Evolutionary conservation across 2,888 invertebrate species (phyloP).

Genomic region (Synergus japonicus): DNA sequence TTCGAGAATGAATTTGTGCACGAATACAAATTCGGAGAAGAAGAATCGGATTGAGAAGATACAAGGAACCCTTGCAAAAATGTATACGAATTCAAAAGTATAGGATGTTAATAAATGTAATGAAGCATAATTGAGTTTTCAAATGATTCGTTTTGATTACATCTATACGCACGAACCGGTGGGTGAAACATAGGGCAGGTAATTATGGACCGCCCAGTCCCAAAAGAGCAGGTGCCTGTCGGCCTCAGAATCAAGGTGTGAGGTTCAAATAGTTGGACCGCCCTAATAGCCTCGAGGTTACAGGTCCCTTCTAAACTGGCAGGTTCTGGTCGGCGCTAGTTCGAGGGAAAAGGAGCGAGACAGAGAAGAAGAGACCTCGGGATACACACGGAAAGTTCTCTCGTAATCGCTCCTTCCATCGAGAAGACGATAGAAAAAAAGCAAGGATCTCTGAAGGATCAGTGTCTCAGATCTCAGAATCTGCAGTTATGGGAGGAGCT

Average conservation of each 20-base stretch:
- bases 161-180: slow-evolving; percentile 71
- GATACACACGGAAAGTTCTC: slow-evolving; percentile 20
- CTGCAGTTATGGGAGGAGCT: slow-evolving; percentile 39
- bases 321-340: slow-evolving; percentile 56
- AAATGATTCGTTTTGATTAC: slow-evolving; percentile 76
- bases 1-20: background rate
- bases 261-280: slow-evolving; percentile 75
- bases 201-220: slow-evolving; percentile 75
- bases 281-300: slow-evolving; percentile 75
- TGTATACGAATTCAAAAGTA: slow-evolving; percentile 27
- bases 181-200: slow-evolving; percentile 74
- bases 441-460: slow-evolving; percentile 26
- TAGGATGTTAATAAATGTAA: slow-evolving; percentile 70
- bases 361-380: slow-evolving; percentile 6
- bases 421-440: slow-evolving; percentile 33
- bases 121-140: slow-evolving; percentile 76
- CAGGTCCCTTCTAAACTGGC: slow-evolving; percentile 69
- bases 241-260: slow-evolving; percentile 74
- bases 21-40: slow-evolving; percentile 6
- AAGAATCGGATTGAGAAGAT: background rate
- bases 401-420: slow-evolving; percentile 33
- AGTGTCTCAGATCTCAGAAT: slow-evolving; percentile 39
- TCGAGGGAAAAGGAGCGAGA: slow-evolving; percentile 35
- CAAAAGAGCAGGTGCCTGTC: slow-evolving; percentile 75
- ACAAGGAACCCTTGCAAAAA: background rate